phyloP scores from a whole-genome alignment of 2,797 vertebrate species.

The Microtus agrestis region DNA sequence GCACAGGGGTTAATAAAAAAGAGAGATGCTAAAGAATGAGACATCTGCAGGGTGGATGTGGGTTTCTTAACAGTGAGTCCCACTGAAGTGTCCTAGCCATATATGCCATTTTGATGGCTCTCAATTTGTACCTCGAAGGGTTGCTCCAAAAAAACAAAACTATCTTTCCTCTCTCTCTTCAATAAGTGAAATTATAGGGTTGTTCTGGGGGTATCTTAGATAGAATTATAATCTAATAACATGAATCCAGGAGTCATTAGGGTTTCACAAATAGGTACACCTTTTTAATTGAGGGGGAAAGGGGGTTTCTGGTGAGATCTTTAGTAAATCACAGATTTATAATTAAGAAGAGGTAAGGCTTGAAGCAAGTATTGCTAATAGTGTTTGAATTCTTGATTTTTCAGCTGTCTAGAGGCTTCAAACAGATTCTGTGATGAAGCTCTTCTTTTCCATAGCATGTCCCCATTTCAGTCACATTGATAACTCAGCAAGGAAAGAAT shows the following conservation, averaged over 20 bases:
- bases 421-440: not conserved
- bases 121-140: not conserved
- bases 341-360: not conserved
- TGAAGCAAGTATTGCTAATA: not conserved
- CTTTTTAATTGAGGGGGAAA: not conserved
- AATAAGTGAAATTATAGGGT: not conserved
- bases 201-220: not conserved
- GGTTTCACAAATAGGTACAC: not conserved
- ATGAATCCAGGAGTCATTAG: not conserved
- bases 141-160: not conserved
- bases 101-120: not conserved
- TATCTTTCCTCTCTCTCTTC: not conserved
- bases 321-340: not conserved
- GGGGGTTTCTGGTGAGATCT: not conserved
- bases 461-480: not conserved
- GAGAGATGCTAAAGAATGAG: not conserved
- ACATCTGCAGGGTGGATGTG: fast-evolving
- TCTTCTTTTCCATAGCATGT: no score
- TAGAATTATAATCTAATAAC: not conserved
- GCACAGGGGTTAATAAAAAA: not conserved
- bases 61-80: no score
- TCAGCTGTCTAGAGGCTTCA: not conserved
- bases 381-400: not conserved
- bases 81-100: not conserved
- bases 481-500: not conserved